phyloP scores from a whole-genome alignment of 2,888 invertebrate species.

The Emesis castigata region DNA sequence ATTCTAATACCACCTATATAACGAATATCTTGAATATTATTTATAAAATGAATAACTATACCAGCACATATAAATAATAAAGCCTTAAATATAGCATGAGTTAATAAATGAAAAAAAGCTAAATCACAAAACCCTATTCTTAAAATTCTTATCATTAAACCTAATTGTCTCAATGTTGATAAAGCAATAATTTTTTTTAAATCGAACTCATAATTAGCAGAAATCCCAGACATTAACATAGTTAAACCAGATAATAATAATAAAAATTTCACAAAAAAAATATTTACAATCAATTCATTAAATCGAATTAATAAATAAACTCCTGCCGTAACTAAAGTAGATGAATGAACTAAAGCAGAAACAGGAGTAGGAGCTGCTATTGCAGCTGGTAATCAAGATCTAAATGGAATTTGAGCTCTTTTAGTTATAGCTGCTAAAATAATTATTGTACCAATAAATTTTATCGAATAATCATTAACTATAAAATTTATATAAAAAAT shows the following conservation, averaged over 20 bases:
- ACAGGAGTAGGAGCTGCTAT: slow-evolving; percentile 93
- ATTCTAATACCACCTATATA: slow-evolving; percentile 84
- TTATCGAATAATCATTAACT: slow-evolving; percentile 79
- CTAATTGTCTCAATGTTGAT: slow-evolving; percentile 93
- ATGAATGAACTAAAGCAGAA: slow-evolving; percentile 87
- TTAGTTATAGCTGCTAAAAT: slow-evolving; percentile 89
- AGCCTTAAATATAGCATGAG: not conserved
- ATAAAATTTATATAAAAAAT: slow-evolving; percentile 86
- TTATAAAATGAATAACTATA: slow-evolving; percentile 90
- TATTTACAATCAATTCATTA: slow-evolving; percentile 83
- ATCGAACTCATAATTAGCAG: slow-evolving; percentile 91
- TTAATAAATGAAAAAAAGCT: slow-evolving; percentile 80
- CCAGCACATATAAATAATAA: not conserved
- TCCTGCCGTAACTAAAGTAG: slow-evolving; percentile 89
- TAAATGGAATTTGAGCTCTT: not conserved
- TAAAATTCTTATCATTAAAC: slow-evolving; percentile 92
- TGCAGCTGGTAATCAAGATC: slow-evolving; percentile 89
- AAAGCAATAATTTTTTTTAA: slow-evolving; percentile 94
- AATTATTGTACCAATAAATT: slow-evolving; percentile 80
- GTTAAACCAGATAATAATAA: slow-evolving; percentile 78
- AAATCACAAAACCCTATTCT: slow-evolving; percentile 85
- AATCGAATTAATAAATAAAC: slow-evolving; percentile 89
- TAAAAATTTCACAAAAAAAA: slow-evolving; percentile 81
- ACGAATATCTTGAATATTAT: slow-evolving; percentile 92
- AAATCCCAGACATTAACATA: slow-evolving; percentile 89